A percentile compares a stretch with the other conserved stretches of the same genome.
Conservation (phyloP, 2,113 vertebrate species). For the Glaucidium brasilianum region DNA sequence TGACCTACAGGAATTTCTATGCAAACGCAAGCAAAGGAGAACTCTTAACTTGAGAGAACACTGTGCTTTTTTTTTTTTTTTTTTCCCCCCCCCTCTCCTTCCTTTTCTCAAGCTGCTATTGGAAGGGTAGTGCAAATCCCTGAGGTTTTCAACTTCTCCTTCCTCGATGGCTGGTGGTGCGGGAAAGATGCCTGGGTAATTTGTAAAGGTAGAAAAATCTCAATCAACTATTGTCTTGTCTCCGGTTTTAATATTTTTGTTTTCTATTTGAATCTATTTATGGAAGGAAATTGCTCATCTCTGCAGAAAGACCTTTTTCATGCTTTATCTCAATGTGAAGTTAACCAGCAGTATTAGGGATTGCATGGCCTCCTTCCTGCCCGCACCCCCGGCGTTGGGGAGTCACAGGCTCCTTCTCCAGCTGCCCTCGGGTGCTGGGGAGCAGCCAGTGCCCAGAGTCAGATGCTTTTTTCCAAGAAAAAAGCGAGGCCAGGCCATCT, state of each 20-base stretch:
- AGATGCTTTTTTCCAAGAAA: background rate
- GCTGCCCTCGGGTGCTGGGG: background rate
- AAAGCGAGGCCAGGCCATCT: background rate
- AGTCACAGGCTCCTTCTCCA: background rate
- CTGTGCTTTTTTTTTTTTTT: conserved; percentile 41
- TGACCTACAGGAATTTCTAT: conserved; percentile 63
- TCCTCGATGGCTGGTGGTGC: background rate
- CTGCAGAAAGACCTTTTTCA: background rate
- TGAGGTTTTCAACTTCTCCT: conserved; percentile 5
- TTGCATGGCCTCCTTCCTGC: background rate
- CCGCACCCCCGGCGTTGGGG: background rate
- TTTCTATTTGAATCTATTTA: background rate
- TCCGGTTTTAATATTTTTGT: background rate
- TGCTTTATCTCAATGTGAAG: conserved; percentile 28
- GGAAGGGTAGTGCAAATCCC: conserved; percentile 37
- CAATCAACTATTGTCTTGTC: background rate
- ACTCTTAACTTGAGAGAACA: conserved; percentile 56
- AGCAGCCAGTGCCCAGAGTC: rapidly evolving
- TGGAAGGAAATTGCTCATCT: conserved; percentile 37
- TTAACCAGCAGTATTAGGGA: conserved; percentile 6
- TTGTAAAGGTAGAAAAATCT: background rate
- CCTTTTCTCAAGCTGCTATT: conserved; percentile 61
- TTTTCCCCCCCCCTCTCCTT: background rate
- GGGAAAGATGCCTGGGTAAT: background rate
- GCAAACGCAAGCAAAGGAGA: conserved; percentile 63